Base-by-base conservation (phyloP, 92 coral and sea anemone species). In the Metridium senile region DNA sequence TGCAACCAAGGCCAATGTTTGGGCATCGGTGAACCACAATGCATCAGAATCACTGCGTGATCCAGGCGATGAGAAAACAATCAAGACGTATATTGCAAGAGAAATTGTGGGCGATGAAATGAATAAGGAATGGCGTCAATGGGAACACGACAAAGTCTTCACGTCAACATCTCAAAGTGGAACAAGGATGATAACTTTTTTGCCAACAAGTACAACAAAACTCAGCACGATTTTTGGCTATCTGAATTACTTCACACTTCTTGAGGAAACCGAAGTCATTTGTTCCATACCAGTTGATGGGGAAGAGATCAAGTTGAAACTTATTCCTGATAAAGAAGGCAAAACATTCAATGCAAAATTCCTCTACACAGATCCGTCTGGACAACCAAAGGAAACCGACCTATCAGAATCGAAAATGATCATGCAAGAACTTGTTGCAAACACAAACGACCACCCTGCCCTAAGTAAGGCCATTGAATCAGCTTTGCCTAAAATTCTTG, bases 371-470 rank as follows among this genome's bases (percentile, higher is more conserved):
- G 23, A 54, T 54, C n/a, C n/a, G 3, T 20, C 59, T 19, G 59
- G 25, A 16, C 59, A 6, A 54, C 20, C 16, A 54, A 3, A 21
- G 59, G 21, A 54, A 20, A 54, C 59, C 3, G 23, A 20, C 16
- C 59, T 54, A 10, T 16, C 25, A 16, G 17, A 54, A 3, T 21
- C 59, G n/a, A 54, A 54, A 54, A 21, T 3, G 9, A 54, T 54
- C 59, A 54, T 54, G 59, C 59, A 54, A 20, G 59, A 54, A 54
- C 59, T 54, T 21, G 17, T 54, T 20, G 20, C 59, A 54, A 54
- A 21, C 17, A 54, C 59, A 2, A 54, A 54, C 4, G 59, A 54
- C 49, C 59, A 54, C 17, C 21, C 4, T 3, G 23, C 4, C 6
- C 59, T 54, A 21, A 10, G 59, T 3, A 20, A 9, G 3, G 59